Evolutionary conservation across 2,113 vertebrate genomes (phyloP), one percentile per base, ranked within the genome.

Genomic region (Jacana jacana): DNA sequence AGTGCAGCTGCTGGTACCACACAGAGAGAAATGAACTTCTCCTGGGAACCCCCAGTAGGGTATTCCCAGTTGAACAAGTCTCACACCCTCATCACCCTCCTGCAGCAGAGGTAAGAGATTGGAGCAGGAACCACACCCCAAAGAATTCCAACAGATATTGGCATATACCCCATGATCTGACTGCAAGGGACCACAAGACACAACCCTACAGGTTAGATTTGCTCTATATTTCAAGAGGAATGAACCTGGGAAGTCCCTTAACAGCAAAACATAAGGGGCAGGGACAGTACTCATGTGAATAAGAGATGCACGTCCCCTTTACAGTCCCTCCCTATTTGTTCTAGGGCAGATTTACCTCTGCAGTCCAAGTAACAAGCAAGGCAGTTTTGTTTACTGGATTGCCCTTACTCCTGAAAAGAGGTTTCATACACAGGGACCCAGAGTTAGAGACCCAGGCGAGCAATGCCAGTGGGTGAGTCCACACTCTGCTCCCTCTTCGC

Each of bases 101-200:
- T 25, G 6, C 28, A 44, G 66, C 60, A 13, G 48, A 46, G 52
- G 2, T 28, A 46, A 35, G 18, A 65, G 10, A 10, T n/a, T 5
- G 4, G 55, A 42, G 30, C 51, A 33, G 23, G 35, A 84, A 31
- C 28, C 61, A 25, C 33, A 10, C 4, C 37, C 27, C 31, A 33
- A 37, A 17, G 5, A 16, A 9, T 7, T 30, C 37, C 2, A 14
- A 14, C 4, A 3, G 9, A 1, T 4, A 11, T 5, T 27, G 22
- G 17, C 4, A 14, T 13, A 4, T 4, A 6, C 30, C 73, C 44
- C 1, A 1, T 0, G 4, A 22, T 16, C 9, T 1, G 8, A 49
- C 63, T 30, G 31, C 58, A 39, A 37, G 6, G 30, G 11, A 33
- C 2, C n/a, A 9, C 0, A 0, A 61, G 39, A 15, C 4, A 8